Percentiles rank a stretch among this genome's conserved stretches.
phyloP scores from a whole-genome alignment of 2,797 vertebrate species.

The Sebastes itinus region DNA sequence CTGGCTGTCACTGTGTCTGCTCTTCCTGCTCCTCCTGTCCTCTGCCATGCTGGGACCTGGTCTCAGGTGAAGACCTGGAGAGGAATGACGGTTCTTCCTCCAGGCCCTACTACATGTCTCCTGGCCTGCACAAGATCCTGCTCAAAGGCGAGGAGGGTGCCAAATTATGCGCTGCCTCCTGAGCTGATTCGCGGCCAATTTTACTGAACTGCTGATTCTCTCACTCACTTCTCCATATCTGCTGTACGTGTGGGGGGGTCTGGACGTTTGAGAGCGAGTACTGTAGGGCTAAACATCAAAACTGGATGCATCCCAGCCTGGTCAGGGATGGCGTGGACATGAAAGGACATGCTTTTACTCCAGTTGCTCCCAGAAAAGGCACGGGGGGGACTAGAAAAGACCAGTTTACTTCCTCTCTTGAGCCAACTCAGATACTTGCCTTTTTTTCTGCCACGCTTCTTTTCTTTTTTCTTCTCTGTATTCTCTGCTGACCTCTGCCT shows the following conservation, averaged over 20 bases:
- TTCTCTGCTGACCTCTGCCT: constrained; percentile 78
- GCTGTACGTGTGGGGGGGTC: constrained; percentile 32
- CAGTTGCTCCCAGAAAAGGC: constrained; percentile 56
- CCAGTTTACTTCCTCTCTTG: constrained; percentile 61
- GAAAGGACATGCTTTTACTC: constrained; percentile 50
- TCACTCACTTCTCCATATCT: constrained; percentile 62
- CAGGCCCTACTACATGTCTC: constrained; percentile 96
- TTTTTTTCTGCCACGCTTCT: constrained; percentile 57
- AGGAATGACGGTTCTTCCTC: constrained; percentile 93
- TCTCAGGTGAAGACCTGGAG: constrained; percentile 96
- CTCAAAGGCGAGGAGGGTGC: constrained; percentile 86
- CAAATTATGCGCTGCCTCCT: constrained; percentile 70
- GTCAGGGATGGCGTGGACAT: constrained; percentile 40
- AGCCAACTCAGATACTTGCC: constrained; percentile 72
- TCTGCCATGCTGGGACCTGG: constrained; percentile 27
- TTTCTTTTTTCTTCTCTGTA: constrained; percentile 49
- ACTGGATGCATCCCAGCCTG: constrained; percentile 55
- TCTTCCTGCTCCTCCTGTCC: constrained; percentile 12
- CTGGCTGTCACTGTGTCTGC: constrained; percentile 32
- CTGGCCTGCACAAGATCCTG: constrained; percentile 92
- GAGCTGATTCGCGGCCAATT: constrained; percentile 46
- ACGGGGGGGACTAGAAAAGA: constrained; percentile 40
- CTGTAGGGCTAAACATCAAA: constrained; percentile 70
- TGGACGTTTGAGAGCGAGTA: constrained; percentile 50
- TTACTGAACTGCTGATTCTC: constrained; percentile 44